Conservation (phyloP, 2,888 invertebrate species). For the Harpalus rufipes region DNA sequence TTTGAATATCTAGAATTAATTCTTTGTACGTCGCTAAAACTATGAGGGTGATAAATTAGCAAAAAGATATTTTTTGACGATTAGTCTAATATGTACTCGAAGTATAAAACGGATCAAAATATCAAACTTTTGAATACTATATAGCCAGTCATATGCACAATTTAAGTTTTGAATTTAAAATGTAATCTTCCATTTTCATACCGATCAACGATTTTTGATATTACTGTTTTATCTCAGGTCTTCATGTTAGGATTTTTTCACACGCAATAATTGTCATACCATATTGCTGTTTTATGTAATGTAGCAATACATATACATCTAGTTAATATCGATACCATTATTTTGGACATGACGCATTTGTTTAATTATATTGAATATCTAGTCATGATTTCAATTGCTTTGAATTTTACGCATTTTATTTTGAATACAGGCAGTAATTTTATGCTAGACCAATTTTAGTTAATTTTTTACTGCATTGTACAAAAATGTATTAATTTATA, state of each 20-base stretch:
- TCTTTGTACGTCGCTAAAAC: slow-evolving; percentile 30
- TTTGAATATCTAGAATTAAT: slow-evolving; percentile 11
- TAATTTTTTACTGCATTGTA: background rate
- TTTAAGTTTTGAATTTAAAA: slow-evolving; percentile 29
- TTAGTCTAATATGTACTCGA: slow-evolving; percentile 33
- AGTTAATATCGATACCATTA: background rate
- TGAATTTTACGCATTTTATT: slow-evolving; percentile 19
- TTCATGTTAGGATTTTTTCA: slow-evolving; percentile 52
- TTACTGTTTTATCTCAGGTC: slow-evolving; percentile 62
- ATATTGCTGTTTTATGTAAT: slow-evolving; percentile 3
- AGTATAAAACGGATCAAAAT: slow-evolving; percentile 58
- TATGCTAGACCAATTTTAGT: slow-evolving; percentile 23
- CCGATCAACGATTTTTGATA: slow-evolving; percentile 64
- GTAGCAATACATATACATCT: background rate
- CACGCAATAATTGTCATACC: slow-evolving; percentile 56
- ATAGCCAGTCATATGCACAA: slow-evolving; percentile 57
- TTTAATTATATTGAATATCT: slow-evolving; percentile 32
- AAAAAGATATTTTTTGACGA: slow-evolving; percentile 59
- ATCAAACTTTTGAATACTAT: slow-evolving; percentile 53
- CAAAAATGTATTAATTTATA: slow-evolving; percentile 9
- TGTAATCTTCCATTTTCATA: slow-evolving; percentile 62
- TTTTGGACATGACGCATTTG: slow-evolving; percentile 44
- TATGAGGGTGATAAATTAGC: slow-evolving; percentile 35
- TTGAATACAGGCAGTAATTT: slow-evolving; percentile 45
- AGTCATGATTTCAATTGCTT: slow-evolving; percentile 38